These are phyloP conservation scores for Plectropomus leopardus DNA, from an alignment of 2,113 vertebrate species.

Conservation along the genomic window DNA sequence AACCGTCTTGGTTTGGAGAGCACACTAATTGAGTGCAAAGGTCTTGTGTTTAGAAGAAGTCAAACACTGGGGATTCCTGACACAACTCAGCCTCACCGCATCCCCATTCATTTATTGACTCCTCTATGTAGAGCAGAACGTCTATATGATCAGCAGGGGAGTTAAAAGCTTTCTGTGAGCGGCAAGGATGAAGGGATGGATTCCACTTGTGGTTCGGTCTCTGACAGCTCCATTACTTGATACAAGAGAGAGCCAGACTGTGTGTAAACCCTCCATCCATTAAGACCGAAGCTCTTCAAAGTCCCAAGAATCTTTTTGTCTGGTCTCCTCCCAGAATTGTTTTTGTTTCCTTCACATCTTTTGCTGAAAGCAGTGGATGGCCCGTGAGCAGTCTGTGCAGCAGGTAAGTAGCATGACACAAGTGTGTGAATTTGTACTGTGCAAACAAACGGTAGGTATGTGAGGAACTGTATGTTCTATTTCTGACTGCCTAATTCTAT, in stretches of 20 bases:
- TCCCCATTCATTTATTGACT: conserved; percentile 50
- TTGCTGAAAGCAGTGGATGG: conserved; percentile 10
- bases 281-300: conserved; percentile 45
- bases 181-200: conserved; percentile 54
- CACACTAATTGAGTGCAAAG: conserved; percentile 50
- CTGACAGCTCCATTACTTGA: conserved; percentile 67
- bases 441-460: conserved; percentile 44
- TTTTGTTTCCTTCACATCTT: conserved; percentile 6
- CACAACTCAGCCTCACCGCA: conserved; percentile 39
- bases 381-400: background rate
- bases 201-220: conserved; percentile 48
- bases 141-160: conserved; percentile 46
- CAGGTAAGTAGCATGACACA: conserved; percentile 21
- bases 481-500: conserved; percentile 65
- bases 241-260: conserved; percentile 26
- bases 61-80: conserved; percentile 66
- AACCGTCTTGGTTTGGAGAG: conserved; percentile 31
- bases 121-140: conserved; percentile 40
- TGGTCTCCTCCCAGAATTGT: conserved; percentile 4
- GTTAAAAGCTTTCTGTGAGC: conserved; percentile 73
- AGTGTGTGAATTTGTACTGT: conserved; percentile 22
- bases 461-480: conserved; percentile 35
- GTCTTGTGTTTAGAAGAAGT: conserved; percentile 54
- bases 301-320: conserved; percentile 29
- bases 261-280: conserved; percentile 50